Conservation (phyloP, 2,113 vertebrate species). For the Cichladusa arquata region DNA sequence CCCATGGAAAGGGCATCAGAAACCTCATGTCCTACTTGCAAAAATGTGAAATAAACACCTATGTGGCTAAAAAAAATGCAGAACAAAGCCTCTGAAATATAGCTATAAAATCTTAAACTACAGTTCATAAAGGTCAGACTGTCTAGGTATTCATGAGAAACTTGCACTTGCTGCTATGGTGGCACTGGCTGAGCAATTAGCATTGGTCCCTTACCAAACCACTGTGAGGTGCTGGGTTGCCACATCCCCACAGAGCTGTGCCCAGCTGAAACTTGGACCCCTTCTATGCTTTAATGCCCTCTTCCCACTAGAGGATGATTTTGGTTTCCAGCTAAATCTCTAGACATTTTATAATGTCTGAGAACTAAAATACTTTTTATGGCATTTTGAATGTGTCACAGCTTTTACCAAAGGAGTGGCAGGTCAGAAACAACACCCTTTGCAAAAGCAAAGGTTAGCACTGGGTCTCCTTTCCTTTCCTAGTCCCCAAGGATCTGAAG, state of each 20-base stretch:
- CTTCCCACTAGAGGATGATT: background rate
- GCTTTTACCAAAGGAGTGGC: background rate
- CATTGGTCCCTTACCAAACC: accelerated
- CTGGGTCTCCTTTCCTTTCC: background rate
- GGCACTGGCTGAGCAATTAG: background rate
- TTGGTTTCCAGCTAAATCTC: background rate
- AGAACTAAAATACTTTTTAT: background rate
- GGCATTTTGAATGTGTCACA: background rate
- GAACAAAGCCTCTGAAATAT: background rate
- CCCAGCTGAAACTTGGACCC: background rate
- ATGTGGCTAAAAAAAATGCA: background rate
- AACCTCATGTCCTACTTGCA: background rate
- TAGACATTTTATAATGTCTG: background rate
- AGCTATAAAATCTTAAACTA: background rate
- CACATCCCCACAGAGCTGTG: background rate
- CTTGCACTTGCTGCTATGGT: background rate
- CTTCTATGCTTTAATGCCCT: background rate
- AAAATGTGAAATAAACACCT: background rate
- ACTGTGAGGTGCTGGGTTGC: background rate
- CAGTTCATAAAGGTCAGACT: background rate
- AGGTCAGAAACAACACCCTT: background rate
- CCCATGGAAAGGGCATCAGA: background rate
- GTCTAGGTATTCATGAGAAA: background rate
- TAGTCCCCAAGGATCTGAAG: background rate
- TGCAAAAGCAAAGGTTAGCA: background rate